phyloP scores from a whole-genome alignment of 2,797 vertebrate species.

The Allobates femoralis region DNA sequence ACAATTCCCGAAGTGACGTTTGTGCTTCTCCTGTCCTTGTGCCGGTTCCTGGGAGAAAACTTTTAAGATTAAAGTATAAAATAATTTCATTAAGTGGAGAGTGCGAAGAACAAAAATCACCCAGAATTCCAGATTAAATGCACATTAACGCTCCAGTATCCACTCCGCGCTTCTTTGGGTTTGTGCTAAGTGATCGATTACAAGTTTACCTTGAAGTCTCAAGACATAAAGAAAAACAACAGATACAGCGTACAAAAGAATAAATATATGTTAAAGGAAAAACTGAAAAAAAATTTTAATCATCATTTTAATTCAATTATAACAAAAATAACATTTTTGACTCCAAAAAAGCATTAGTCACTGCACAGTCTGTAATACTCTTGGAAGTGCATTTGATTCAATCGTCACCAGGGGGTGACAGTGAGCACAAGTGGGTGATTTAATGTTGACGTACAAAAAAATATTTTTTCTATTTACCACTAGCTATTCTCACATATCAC shows the following conservation, averaged over 20 bases:
- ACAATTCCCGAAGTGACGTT: slow-evolving; percentile 50
- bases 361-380: too few species aligned
- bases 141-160: slow-evolving; percentile 22
- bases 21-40: slow-evolving; percentile 42
- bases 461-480: too few species aligned
- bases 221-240: neutral
- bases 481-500: too few species aligned
- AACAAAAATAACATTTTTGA: too few species aligned
- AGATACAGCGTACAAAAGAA: too few species aligned
- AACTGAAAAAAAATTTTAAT: neutral
- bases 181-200: neutral
- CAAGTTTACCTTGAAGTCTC: neutral
- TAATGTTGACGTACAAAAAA: too few species aligned
- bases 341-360: too few species aligned
- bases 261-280: neutral
- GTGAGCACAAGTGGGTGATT: too few species aligned
- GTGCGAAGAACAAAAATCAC: neutral
- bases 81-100: slow-evolving; percentile 49
- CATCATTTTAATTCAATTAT: neutral
- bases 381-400: too few species aligned
- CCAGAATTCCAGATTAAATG: slow-evolving; percentile 17
- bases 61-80: slow-evolving; percentile 56
- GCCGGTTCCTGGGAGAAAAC: slow-evolving; percentile 48
- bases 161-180: neutral
- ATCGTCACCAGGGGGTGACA: too few species aligned